These are phyloP conservation scores for Pandemis corylana DNA, from an alignment of 2,888 invertebrate species.

Conservation along the genomic window DNA sequence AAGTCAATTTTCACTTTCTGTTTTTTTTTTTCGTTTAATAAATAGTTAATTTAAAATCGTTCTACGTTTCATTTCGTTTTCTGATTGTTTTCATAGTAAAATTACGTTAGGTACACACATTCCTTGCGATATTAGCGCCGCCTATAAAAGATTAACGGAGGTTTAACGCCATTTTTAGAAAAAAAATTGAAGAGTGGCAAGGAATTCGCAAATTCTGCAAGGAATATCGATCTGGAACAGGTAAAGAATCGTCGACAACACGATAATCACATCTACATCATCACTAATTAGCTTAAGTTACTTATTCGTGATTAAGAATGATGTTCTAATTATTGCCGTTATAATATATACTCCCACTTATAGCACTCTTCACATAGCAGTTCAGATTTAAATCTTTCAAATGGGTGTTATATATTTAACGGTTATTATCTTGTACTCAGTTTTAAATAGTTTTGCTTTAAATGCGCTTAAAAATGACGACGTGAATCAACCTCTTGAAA, in stretches of 20 bases:
- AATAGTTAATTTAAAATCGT: conserved; percentile 3
- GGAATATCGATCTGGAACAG: not conserved
- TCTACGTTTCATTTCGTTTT: not conserved
- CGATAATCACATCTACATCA: conserved; percentile 17
- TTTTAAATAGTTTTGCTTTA: conserved; percentile 14
- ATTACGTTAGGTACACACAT: not conserved
- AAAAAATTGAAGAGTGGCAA: too few relatives aligned
- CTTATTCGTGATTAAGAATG: conserved; percentile 21
- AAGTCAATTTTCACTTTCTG: not conserved
- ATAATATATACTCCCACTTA: not conserved
- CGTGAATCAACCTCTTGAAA: conserved; percentile 1
- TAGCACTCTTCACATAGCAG: not conserved
- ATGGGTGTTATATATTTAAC: conserved; percentile 22
- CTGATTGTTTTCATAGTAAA: not conserved
- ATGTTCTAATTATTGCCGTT: conserved; percentile 11
- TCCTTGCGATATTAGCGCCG: too few relatives aligned
- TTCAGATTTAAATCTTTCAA: conserved; percentile 12
- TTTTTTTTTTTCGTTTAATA: conserved; percentile 16
- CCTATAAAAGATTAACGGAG: too few relatives aligned
- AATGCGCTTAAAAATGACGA: conserved; percentile 22
- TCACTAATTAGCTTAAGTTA: conserved; percentile 30
- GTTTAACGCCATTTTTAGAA: too few relatives aligned
- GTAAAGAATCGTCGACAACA: not conserved
- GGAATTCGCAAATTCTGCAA: too few relatives aligned
- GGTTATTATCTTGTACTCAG: not conserved